Evolutionary conservation across 2,888 invertebrate genomes (phyloP).

Genomic region (Euproctis similis): DNA sequence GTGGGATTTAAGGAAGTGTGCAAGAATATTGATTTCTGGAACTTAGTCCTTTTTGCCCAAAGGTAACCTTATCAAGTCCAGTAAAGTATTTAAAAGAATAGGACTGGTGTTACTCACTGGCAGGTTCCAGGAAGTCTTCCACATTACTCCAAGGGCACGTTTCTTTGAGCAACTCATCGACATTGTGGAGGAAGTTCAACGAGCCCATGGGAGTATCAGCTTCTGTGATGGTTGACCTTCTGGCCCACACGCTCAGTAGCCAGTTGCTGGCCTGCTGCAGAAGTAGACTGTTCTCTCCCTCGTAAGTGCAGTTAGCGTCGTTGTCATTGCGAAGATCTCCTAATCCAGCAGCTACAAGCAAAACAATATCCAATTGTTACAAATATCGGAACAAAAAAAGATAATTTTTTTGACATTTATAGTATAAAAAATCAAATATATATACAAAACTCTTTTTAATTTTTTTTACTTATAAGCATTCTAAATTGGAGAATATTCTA

Average conservation of each 20-base stretch:
- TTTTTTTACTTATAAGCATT: no score
- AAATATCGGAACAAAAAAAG: no score
- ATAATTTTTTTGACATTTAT: no score
- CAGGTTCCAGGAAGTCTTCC: conserved; percentile 68
- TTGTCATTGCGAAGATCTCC: conserved; percentile 86
- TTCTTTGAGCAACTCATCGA: conserved; percentile 66
- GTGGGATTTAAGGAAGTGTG: no score
- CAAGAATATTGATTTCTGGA: no score
- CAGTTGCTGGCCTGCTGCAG: conserved; percentile 93
- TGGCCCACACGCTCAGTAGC: conserved; percentile 79
- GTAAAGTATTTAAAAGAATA: no score
- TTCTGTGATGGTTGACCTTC: conserved; percentile 39
- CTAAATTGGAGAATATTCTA: no score
- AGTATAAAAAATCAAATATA: no score
- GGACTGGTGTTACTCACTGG: conserved; percentile 71
- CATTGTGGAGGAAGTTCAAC: conserved; percentile 77
- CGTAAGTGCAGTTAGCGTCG: conserved; percentile 92
- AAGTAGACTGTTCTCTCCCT: conserved; percentile 93
- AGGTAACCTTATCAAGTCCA: no score
- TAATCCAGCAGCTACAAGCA: conserved; percentile 78
- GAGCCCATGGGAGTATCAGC: conserved; percentile 80
- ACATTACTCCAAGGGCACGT: conserved; percentile 66
- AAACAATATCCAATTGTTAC: no score
- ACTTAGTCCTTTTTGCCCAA: no score
- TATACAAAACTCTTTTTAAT: no score